Conservation (phyloP, 92 coral and sea anemone genomes). For the Heteractis magnifica region DNA sequence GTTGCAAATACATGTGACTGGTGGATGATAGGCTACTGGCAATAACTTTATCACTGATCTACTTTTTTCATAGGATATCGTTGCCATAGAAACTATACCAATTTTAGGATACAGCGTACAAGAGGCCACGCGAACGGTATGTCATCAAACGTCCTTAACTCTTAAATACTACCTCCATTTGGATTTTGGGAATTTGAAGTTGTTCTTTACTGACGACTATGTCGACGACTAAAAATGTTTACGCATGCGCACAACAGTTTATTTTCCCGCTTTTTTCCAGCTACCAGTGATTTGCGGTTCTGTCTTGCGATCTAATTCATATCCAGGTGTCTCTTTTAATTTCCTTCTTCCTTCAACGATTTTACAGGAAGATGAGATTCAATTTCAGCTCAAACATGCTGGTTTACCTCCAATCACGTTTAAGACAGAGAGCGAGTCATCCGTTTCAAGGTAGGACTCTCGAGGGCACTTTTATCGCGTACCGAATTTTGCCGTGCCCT, state of each 20-base stretch:
- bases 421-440: conserved; percentile 81
- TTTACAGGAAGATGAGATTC: conserved; percentile 81
- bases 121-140: conserved; percentile 80
- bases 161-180: background rate
- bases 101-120: conserved; percentile 76
- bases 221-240: no score
- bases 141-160: background rate
- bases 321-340: no score
- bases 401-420: conserved; percentile 73
- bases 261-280: no score
- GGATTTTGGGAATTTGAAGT: background rate
- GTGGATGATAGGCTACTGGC: background rate
- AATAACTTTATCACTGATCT: background rate
- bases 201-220: no score
- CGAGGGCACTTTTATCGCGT: no score
- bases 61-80: conserved; percentile 66
- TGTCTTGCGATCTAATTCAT: no score
- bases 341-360: no score
- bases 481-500: no score
- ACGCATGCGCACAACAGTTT: no score
- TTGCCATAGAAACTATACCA: conserved; percentile 85
- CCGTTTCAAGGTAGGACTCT: conserved; percentile 67
- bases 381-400: conserved; percentile 83
- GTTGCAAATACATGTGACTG: no score
- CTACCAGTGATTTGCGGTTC: no score